These are phyloP conservation scores for Proteles cristata DNA, from an alignment of 2,113 vertebrate species.

Conservation along the genomic window DNA sequence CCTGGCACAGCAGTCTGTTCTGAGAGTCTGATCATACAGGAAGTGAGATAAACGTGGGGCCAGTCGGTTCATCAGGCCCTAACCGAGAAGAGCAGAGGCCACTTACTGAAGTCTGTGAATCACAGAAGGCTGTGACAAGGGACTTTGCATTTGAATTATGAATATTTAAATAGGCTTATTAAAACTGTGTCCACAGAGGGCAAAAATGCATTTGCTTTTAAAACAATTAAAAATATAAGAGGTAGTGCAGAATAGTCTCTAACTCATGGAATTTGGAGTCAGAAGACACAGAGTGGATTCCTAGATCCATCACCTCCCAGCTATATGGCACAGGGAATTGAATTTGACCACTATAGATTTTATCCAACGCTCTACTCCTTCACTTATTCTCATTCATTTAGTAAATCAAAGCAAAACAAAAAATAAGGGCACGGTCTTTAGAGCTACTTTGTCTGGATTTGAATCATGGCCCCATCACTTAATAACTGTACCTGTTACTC, in stretches of 20 bases:
- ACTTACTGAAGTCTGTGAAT: slow-evolving; percentile 46
- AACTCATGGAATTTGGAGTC: slow-evolving; percentile 4
- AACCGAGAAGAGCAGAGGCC: slow-evolving; percentile 50
- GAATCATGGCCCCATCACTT: neutral
- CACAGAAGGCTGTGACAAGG: slow-evolving; percentile 47
- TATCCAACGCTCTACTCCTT: neutral
- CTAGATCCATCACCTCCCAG: neutral
- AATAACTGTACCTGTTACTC: neutral
- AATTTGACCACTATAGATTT: neutral
- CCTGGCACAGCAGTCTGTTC: slow-evolving; percentile 76
- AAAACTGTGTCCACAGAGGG: slow-evolving; percentile 71
- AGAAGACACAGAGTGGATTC: neutral
- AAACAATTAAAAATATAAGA: slow-evolving; percentile 77
- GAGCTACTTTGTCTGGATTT: neutral
- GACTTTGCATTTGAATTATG: slow-evolving; percentile 69
- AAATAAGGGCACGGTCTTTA: neutral
- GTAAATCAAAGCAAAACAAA: neutral
- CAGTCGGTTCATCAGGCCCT: neutral
- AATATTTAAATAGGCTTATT: slow-evolving; percentile 80
- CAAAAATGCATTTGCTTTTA: slow-evolving; percentile 65
- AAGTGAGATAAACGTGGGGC: slow-evolving; percentile 11
- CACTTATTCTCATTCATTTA: neutral
- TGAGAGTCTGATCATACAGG: slow-evolving; percentile 62
- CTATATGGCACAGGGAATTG: neutral
- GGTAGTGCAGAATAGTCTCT: neutral